Evolutionary conservation across 2,888 invertebrate genomes (phyloP), one percentile per base, ranked within the genome.

Genomic region (Pimpla rufipes): DNA sequence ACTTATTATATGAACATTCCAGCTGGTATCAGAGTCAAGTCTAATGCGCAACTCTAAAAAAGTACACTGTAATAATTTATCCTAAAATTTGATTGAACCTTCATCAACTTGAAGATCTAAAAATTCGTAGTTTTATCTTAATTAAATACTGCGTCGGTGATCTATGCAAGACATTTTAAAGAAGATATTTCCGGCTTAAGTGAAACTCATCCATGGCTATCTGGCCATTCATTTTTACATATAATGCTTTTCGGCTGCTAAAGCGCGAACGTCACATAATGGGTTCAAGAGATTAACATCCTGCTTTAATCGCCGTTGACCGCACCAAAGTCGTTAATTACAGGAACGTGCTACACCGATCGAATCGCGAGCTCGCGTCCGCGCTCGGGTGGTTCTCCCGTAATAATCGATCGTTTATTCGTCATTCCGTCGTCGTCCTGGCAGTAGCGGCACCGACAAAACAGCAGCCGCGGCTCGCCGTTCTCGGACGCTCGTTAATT

Each of bases 401-500:
- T 66, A 78, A 70, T 79, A 70, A 79, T 75, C 62, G 62, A 74
- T 81, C 81, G 71, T 67, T 81, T 62, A 77, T 59, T 77, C 21
- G 59, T 67, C 59, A 50, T 73, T 73, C 42, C 50, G 21, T 10
- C 81, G 45, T 81, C 42, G 66, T 76, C 13, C 64, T 57, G 52
- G n/a, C 11, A 77, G 35, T n/a, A 29, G 6, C 50, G 59, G 40
- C 74, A 75, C 16, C 73, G 55, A 81, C 62, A 59, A 35, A n/a
- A 42, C 71, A 42, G 4, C 73, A 42, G 21, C 45, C 18, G 37
- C 70, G 21, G 47, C 21, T 74, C 62, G 62, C 50, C 47, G 74
- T 74, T 70, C 66, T 59, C 70, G 67, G 47, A 64, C 42, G 50
- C 29, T 76, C 71, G 79, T 71, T 83, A 83, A 83, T 83, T 83